Conservation (phyloP, 1,140 invertebrate genomes). For the Drosophila burlai region DNA sequence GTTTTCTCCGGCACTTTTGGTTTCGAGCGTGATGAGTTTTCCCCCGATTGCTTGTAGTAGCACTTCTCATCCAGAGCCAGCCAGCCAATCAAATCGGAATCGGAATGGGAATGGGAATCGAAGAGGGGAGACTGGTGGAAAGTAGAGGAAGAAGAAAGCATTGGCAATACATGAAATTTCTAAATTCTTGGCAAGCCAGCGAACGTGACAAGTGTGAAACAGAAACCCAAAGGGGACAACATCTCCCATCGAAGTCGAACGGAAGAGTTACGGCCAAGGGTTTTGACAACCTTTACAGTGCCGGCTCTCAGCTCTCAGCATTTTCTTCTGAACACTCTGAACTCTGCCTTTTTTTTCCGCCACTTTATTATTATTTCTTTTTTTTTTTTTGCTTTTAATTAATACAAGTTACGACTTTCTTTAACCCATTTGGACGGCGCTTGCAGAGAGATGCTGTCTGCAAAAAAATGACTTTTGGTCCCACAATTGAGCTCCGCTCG, state of each 20-base stretch:
- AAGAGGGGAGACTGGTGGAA: neutral
- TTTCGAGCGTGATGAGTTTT: constrained; percentile 65
- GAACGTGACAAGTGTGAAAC: constrained; percentile 70
- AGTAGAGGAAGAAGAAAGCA: constrained; percentile 64
- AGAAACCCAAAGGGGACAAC: constrained; percentile 22
- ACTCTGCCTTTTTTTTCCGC: constrained; percentile 19
- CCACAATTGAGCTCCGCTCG: constrained; percentile 36
- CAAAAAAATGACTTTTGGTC: constrained; percentile 46
- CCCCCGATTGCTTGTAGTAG: constrained; percentile 31
- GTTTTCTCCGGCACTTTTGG: constrained; percentile 60
- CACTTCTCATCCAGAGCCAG: constrained; percentile 28
- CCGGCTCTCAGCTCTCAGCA: constrained; percentile 7
- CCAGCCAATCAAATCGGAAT: constrained; percentile 49
- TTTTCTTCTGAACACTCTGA: constrained; percentile 21
- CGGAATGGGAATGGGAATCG: constrained; percentile 21
- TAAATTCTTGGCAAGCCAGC: constrained; percentile 68
- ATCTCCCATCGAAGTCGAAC: constrained; percentile 14
- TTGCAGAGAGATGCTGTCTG: constrained; percentile 20
- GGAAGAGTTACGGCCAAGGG: constrained; percentile 34
- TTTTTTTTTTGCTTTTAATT: constrained; percentile 59
- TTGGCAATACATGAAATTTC: constrained; percentile 74
- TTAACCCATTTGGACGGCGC: constrained; percentile 61
- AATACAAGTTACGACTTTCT: constrained; percentile 77
- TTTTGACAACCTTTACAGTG: constrained; percentile 19
- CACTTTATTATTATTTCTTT: constrained; percentile 6